phyloP scores from a whole-genome alignment of 2,797 vertebrate genomes.

The Mormyrus proboscirostris region DNA sequence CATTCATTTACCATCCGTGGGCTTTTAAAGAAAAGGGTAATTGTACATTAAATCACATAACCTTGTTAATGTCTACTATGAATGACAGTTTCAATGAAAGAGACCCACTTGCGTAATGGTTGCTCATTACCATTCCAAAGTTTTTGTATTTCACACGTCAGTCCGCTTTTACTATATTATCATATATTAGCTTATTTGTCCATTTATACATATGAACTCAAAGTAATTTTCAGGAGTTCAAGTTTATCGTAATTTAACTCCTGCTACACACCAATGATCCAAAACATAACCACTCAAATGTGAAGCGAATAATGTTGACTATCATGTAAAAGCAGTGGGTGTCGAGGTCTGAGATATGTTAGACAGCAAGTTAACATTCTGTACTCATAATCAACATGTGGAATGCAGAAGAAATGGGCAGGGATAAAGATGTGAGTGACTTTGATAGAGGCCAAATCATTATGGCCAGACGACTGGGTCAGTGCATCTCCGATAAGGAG shows the following conservation, averaged over 20 bases:
- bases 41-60: neutral
- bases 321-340: neutral
- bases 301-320: neutral
- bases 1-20: neutral
- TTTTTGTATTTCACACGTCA: neutral
- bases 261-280: neutral
- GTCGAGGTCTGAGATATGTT: neutral
- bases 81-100: neutral
- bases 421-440: neutral
- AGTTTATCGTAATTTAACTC: neutral
- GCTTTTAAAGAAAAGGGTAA: neutral
- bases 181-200: neutral
- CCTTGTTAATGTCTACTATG: neutral
- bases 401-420: neutral
- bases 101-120: neutral
- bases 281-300: neutral
- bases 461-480: neutral
- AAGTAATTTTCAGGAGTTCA: neutral
- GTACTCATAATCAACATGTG: neutral
- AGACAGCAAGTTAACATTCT: neutral
- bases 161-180: neutral
- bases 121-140: neutral
- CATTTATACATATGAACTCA: neutral
- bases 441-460: neutral
- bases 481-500: neutral